Evolutionary conservation across 2,888 invertebrate species (phyloP).

Genomic region (Notodonta ziczac): DNA sequence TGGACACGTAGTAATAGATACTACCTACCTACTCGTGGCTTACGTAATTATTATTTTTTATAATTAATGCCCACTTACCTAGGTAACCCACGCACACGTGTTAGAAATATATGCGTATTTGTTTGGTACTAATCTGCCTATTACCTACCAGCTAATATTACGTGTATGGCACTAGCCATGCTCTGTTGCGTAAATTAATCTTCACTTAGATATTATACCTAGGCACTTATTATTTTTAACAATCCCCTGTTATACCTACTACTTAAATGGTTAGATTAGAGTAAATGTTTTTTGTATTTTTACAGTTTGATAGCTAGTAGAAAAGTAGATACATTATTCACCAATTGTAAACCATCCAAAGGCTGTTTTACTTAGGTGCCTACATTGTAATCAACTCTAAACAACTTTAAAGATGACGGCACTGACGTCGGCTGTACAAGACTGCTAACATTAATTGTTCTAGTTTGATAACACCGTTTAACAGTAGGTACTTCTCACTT

Average conservation of each 20-base stretch:
- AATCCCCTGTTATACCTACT: too few species aligned
- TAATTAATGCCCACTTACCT: slow-evolving; percentile 7
- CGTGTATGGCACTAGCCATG: too few species aligned
- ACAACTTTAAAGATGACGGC: slow-evolving; percentile 20
- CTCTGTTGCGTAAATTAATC: too few species aligned
- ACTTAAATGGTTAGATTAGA: too few species aligned
- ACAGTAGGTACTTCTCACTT: slow-evolving; percentile 58
- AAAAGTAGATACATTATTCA: too few species aligned
- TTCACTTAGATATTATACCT: too few species aligned
- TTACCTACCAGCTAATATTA: too few species aligned
- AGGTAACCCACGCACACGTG: neutral
- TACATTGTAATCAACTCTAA: neutral
- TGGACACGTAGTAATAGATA: neutral
- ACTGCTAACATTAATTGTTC: slow-evolving; percentile 49
- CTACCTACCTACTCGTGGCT: neutral
- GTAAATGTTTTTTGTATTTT: too few species aligned
- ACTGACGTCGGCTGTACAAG: slow-evolving; percentile 18
- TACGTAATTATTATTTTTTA: slow-evolving; percentile 9
- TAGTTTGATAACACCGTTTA: slow-evolving; percentile 55
- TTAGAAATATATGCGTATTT: neutral
- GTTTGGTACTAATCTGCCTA: neutral
- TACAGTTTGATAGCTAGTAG: too few species aligned
- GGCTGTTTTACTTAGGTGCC: too few species aligned
- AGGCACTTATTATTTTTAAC: too few species aligned
- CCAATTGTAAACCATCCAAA: too few species aligned